Evolutionary conservation across 2,797 vertebrate genomes (phyloP).

Genomic region (Spea hammondii): DNA sequence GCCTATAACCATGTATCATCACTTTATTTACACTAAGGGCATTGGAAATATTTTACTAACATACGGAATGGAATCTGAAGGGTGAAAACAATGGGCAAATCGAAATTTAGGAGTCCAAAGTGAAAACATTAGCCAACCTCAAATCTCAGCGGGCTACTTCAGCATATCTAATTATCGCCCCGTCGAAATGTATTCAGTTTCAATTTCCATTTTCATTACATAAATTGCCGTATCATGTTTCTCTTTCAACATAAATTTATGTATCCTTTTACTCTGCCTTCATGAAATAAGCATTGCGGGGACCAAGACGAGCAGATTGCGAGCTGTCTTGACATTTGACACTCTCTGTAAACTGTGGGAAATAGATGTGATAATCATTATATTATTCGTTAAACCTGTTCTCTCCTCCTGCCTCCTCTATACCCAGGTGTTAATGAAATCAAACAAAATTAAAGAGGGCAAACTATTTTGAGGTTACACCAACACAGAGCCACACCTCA

Average conservation of each 20-base stretch:
- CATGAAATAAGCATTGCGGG: slow-evolving; percentile 58
- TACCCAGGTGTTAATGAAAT: slow-evolving; percentile 94
- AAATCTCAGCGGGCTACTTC: slow-evolving; percentile 42
- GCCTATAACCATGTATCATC: not conserved
- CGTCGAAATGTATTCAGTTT: slow-evolving; percentile 40
- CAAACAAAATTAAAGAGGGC: slow-evolving; percentile 76
- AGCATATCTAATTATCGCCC: slow-evolving; percentile 46
- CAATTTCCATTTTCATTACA: slow-evolving; percentile 52
- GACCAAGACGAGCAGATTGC: slow-evolving; percentile 46
- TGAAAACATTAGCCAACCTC: slow-evolving; percentile 33
- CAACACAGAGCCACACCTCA: slow-evolving; percentile 77
- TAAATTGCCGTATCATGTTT: slow-evolving; percentile 49
- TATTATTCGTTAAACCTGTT: slow-evolving; percentile 78
- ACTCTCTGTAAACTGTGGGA: slow-evolving; percentile 68
- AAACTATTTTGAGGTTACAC: slow-evolving; percentile 75
- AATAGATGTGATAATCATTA: slow-evolving; percentile 76
- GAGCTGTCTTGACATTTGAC: slow-evolving; percentile 71
- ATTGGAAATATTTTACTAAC: not conserved
- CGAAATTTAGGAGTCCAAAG: slow-evolving; percentile 16
- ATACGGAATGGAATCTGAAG: not conserved
- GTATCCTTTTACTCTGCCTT: slow-evolving; percentile 56
- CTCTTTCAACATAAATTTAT: slow-evolving; percentile 55
- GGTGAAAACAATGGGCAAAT: not conserved
- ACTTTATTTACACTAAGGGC: not conserved
- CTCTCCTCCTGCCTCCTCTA: slow-evolving; percentile 76